Base-by-base conservation (phyloP, 2,888 invertebrate species). In the Erannis defoliaria region DNA sequence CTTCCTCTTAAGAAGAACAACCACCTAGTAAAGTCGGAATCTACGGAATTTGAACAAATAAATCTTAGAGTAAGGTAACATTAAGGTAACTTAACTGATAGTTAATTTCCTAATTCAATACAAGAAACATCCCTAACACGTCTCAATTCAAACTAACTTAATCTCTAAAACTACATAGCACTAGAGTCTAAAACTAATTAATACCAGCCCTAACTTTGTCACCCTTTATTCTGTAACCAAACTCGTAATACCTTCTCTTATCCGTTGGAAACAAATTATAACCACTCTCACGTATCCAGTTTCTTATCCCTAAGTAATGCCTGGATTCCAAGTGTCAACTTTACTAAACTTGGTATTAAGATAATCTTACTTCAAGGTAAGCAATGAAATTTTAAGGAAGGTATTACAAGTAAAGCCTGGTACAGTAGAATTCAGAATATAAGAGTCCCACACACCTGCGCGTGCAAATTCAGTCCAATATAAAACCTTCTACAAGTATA, bases 201-300 rank as follows among this genome's bases (percentile, higher is more conserved):
- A 48, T 23, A 19, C 37, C 35, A 58, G 5, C 43, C 29, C 43
- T 57, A 45, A 51, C 51, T 58, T 43, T 21, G 48, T 48, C 48
- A 51, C 43, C 46, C 43, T 38, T 45, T 51, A 45, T 26, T 46
- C 31, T 38, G 23, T 14, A 35, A 49, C 23, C 14, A 33, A 48
- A 6, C 31, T 48, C 21, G 19, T 19, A 16, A 19, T 18, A 31
- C 18, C 31, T 16, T 23, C 14, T 38, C 31, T 38, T 56, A 49
- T 42, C 43, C 42, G 23, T 46, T 40, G 21, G 16, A 18, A 61
- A 43, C 50, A 51, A 61, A 61, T 61, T 61, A 61, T 45, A 50
- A 50, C 37, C 23, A 45, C 37, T 23, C 45, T 45, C 61, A 61
- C 50, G 61, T 61, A 50, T 38, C 18, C 8, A 48, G 42, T 54